phyloP scores from a whole-genome alignment of 2,888 invertebrate genomes.

The Caenorhabditis virilis region DNA sequence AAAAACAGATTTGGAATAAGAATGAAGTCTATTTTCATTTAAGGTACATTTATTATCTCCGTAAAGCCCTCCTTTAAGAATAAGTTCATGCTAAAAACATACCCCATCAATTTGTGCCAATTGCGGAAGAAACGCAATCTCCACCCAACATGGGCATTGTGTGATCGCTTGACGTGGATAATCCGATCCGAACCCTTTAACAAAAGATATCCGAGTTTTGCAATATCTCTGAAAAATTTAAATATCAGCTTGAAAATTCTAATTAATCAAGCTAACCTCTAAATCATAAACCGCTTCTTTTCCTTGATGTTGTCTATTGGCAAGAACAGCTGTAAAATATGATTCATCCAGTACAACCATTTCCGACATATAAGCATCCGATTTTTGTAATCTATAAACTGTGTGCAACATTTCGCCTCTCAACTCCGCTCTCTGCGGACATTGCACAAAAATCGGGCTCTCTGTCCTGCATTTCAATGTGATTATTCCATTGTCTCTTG shows the following conservation, averaged over 20 bases:
- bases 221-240: neutral
- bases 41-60: no score
- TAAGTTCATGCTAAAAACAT: no score
- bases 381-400: conserved; percentile 6
- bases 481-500: neutral
- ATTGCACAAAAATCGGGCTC: conserved; percentile 10
- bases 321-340: neutral
- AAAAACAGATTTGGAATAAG: no score
- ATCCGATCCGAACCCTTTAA: conserved; percentile 98
- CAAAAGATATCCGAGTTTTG: conserved; percentile 90
- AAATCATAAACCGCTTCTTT: conserved; percentile 2
- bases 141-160: conserved; percentile 98
- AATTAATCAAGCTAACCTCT: neutral
- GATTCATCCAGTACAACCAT: neutral
- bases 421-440: neutral
- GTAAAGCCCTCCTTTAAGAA: no score
- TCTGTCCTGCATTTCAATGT: conserved; percentile 4
- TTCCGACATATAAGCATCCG: neutral
- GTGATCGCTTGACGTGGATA: conserved; percentile 90
- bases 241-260: no score
- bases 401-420: neutral
- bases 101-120: no score
- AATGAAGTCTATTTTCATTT: no score
- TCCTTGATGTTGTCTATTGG: neutral
- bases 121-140: no score